Conservation (phyloP, 2,888 invertebrate genomes). For the Dorcus parallelipipedus region DNA sequence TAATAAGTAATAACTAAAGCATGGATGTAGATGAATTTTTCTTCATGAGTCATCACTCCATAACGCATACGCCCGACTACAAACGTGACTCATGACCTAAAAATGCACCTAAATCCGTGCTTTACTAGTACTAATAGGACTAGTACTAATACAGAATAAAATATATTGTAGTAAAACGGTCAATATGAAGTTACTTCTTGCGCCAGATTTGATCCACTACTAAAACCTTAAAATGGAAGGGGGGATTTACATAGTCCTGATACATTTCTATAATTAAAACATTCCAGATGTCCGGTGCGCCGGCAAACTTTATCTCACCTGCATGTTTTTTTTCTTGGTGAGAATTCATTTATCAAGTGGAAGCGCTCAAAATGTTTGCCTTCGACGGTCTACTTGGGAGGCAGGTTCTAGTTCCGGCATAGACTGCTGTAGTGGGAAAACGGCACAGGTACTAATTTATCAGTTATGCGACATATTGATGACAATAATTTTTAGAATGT, state of each 20-base stretch:
- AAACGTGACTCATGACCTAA: too few species aligned
- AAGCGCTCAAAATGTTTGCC: neutral
- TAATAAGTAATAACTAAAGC: too few species aligned
- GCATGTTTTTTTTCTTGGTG: neutral
- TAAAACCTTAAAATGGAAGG: conserved; percentile 3
- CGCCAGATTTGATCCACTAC: neutral
- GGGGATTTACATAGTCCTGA: conserved; percentile 1
- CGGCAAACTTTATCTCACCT: neutral
- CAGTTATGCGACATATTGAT: neutral
- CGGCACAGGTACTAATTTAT: neutral
- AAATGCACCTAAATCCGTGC: too few species aligned
- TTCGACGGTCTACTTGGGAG: neutral
- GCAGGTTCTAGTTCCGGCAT: neutral
- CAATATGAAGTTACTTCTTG: too few species aligned
- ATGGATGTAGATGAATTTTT: too few species aligned
- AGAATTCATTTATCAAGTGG: neutral
- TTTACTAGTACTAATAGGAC: too few species aligned
- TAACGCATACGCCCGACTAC: too few species aligned
- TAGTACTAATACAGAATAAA: neutral
- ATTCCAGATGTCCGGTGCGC: neutral
- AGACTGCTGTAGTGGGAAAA: neutral
- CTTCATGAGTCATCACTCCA: too few species aligned
- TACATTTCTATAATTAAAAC: neutral
- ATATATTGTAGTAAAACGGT: too few species aligned
- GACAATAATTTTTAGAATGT: neutral